phyloP scores from a whole-genome alignment of 2,888 invertebrate genomes.

The Lymantria dispar region DNA sequence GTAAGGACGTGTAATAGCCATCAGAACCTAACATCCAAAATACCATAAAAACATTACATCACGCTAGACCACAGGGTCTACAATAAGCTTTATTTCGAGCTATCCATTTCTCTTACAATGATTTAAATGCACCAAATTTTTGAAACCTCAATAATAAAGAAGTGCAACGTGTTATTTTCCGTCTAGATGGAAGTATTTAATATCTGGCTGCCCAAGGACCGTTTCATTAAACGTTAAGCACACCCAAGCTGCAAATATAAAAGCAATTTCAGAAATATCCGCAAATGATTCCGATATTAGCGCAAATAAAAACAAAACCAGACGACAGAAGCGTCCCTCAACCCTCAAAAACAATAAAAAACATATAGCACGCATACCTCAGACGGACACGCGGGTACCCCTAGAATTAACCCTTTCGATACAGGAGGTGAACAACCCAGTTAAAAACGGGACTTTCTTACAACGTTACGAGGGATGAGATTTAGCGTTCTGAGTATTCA shows the following conservation, averaged over 20 bases:
- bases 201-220: no score
- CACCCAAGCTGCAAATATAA: constrained; percentile 23
- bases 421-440: constrained; percentile 77
- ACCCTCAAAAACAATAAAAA: constrained; percentile 60
- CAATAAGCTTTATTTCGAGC: no score
- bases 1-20: no score
- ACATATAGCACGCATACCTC: constrained; percentile 65
- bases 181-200: neutral
- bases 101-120: neutral
- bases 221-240: neutral
- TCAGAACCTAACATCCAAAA: no score
- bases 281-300: constrained; percentile 36
- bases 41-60: no score
- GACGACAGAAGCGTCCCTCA: constrained; percentile 49
- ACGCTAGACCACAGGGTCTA: no score
- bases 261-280: constrained; percentile 34
- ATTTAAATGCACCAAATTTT: neutral
- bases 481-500: constrained; percentile 29
- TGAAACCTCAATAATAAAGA: neutral
- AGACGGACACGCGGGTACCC: constrained; percentile 67
- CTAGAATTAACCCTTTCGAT: constrained; percentile 78
- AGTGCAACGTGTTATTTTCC: neutral
- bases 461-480: constrained; percentile 31
- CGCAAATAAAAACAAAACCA: constrained; percentile 46
- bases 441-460: constrained; percentile 65